Conservation (phyloP, 2,888 invertebrate genomes). For the Colletes collaris region DNA sequence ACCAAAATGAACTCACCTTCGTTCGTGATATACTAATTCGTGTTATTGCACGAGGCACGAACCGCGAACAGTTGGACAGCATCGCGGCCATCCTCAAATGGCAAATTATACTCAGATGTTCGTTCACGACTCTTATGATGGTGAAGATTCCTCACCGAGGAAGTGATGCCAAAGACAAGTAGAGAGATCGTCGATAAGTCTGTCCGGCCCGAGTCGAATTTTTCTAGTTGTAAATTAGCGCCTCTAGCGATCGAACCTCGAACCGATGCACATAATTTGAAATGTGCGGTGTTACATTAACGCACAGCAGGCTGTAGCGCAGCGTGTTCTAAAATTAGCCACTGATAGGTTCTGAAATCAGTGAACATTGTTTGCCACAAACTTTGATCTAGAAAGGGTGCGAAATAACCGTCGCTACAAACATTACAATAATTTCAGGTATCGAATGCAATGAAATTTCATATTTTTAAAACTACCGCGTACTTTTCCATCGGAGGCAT, state of each 20-base stretch:
- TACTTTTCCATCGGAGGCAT: too few species aligned
- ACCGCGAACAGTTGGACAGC: slow-evolving; percentile 80
- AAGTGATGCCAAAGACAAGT: slow-evolving; percentile 29
- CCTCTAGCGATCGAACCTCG: too few species aligned
- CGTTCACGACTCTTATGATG: slow-evolving; percentile 42
- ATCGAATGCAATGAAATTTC: too few species aligned
- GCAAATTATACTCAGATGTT: slow-evolving; percentile 55
- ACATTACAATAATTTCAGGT: background rate
- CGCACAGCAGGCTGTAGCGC: slow-evolving; percentile 11
- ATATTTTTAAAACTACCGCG: too few species aligned
- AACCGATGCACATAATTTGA: too few species aligned
- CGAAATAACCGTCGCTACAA: background rate
- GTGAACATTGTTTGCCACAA: background rate
- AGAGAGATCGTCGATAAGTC: too few species aligned
- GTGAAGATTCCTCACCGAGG: slow-evolving; percentile 1
- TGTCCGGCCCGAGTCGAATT: too few species aligned
- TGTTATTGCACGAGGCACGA: slow-evolving; percentile 77
- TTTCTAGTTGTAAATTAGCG: too few species aligned
- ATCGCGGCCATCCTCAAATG: slow-evolving; percentile 79
- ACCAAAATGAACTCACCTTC: slow-evolving; percentile 73
- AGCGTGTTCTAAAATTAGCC: slow-evolving; percentile 27
- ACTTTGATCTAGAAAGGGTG: background rate
- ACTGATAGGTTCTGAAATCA: slow-evolving; percentile 6
- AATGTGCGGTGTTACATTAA: too few species aligned
- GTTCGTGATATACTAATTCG: slow-evolving; percentile 76